These are phyloP conservation scores for Caranx melampygus DNA, from an alignment of 2,113 vertebrate species.

Conservation along the genomic window DNA sequence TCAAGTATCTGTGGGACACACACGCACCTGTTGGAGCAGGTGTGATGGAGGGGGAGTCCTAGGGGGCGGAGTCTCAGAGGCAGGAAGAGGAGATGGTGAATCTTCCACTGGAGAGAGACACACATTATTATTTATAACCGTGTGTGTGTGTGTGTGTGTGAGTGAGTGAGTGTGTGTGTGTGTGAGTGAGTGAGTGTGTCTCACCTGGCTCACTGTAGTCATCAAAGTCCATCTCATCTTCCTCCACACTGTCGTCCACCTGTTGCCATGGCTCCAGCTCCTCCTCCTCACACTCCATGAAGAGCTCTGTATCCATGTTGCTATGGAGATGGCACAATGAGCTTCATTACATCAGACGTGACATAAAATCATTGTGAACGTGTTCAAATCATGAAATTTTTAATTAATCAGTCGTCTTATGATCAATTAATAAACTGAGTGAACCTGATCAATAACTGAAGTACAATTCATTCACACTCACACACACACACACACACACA, in stretches of 20 bases:
- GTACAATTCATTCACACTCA: too few relatives aligned
- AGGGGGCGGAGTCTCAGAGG: slow-evolving; percentile 58
- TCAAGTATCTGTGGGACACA: not conserved
- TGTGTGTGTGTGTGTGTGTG: slow-evolving; percentile 4
- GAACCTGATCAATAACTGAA: too few relatives aligned
- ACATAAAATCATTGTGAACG: too few relatives aligned
- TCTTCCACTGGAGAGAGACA: slow-evolving; percentile 56
- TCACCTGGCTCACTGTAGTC: slow-evolving; percentile 65
- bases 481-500: too few relatives aligned
- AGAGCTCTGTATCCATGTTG: slow-evolving; percentile 94
- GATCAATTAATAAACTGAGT: too few relatives aligned
- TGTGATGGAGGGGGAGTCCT: slow-evolving; percentile 8
- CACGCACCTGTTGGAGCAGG: slow-evolving; percentile 38
- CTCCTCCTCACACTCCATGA: slow-evolving; percentile 99
- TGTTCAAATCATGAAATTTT: too few relatives aligned
- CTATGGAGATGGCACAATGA: slow-evolving; percentile 51
- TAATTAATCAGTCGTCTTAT: too few relatives aligned
- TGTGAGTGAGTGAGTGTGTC: too few relatives aligned
- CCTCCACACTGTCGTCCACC: slow-evolving; percentile 89
- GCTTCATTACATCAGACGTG: too few relatives aligned
- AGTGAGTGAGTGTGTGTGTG: too few relatives aligned
- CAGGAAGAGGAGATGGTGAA: slow-evolving; percentile 45
- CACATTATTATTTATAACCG: not conserved
- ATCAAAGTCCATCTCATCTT: slow-evolving; percentile 88
- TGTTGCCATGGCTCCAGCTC: slow-evolving; percentile 99